These are phyloP conservation scores for Camponotus pennsylvanicus DNA, from an alignment of 1,140 invertebrate genomes.

Conservation along the genomic window DNA sequence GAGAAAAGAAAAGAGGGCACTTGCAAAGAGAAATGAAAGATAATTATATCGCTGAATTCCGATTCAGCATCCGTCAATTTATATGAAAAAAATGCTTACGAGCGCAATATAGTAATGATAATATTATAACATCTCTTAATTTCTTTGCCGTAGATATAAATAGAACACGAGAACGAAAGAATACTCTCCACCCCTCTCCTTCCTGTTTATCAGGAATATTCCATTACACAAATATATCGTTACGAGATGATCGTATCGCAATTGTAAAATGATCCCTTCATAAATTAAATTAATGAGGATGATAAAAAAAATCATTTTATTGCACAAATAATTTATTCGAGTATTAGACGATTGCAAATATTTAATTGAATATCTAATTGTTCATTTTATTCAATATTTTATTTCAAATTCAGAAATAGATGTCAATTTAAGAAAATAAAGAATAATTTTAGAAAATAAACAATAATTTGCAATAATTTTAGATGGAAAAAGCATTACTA, in stretches of 20 bases:
- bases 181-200: neutral
- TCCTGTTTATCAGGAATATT: conserved; percentile 27
- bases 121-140: neutral
- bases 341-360: too few species aligned
- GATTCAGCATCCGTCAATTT: conserved; percentile 28
- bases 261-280: conserved; percentile 27
- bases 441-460: too few species aligned
- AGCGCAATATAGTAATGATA: conserved; percentile 14
- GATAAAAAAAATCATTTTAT: conserved; percentile 5
- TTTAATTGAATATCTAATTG: too few species aligned
- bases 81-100: conserved; percentile 11
- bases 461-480: too few species aligned
- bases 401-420: too few species aligned
- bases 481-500: neutral
- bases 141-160: neutral
- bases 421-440: too few species aligned
- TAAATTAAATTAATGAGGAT: conserved; percentile 29
- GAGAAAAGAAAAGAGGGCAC: conserved; percentile 48
- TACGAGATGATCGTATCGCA: neutral
- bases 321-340: conserved; percentile 11
- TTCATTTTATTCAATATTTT: too few species aligned
- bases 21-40: conserved; percentile 30
- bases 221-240: conserved; percentile 38
- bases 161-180: neutral
- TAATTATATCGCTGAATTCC: conserved; percentile 47